phyloP scores from a whole-genome alignment of 2,888 invertebrate species.

The Halocaridina rubra region DNA sequence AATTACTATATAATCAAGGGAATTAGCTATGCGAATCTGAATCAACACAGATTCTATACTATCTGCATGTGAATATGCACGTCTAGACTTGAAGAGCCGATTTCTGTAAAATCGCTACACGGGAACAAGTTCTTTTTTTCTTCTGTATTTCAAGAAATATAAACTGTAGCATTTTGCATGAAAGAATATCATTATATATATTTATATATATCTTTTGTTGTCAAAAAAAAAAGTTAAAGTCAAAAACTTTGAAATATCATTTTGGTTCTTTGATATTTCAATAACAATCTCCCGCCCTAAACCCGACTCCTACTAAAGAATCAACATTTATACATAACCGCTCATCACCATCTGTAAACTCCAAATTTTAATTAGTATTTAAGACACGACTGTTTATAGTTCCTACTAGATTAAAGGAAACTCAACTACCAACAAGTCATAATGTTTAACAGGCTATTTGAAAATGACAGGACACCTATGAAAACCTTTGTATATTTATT shows the following conservation, averaged over 20 bases:
- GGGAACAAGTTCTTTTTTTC: slow-evolving; percentile 13
- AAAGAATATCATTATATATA: slow-evolving; percentile 33
- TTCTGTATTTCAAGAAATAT: slow-evolving; percentile 38
- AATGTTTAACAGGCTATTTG: too few species aligned
- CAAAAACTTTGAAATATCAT: slow-evolving; percentile 34
- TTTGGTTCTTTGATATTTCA: slow-evolving; percentile 45
- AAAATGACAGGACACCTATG: too few species aligned
- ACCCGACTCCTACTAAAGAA: slow-evolving; percentile 22
- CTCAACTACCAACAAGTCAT: too few species aligned
- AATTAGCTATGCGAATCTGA: slow-evolving; percentile 38
- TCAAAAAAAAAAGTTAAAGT: slow-evolving; percentile 14
- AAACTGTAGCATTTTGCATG: slow-evolving; percentile 39
- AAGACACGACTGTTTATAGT: neutral
- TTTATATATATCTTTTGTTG: slow-evolving; percentile 25
- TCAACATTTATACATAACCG: slow-evolving; percentile 37
- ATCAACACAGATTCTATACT: slow-evolving; percentile 38
- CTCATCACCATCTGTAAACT: slow-evolving; percentile 4
- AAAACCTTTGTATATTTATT: too few species aligned
- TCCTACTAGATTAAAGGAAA: too few species aligned
- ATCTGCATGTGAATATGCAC: slow-evolving; percentile 44
- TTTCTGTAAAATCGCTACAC: slow-evolving; percentile 44
- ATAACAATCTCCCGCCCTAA: slow-evolving; percentile 34
- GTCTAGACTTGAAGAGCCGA: slow-evolving; percentile 44
- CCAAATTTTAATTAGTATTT: neutral
- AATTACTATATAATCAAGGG: slow-evolving; percentile 29